A percentile compares a stretch with the other conserved stretches of the same genome.
These are phyloP conservation scores for Thalpophila matura DNA, from an alignment of 2,888 invertebrate species.

Conservation along the genomic window DNA sequence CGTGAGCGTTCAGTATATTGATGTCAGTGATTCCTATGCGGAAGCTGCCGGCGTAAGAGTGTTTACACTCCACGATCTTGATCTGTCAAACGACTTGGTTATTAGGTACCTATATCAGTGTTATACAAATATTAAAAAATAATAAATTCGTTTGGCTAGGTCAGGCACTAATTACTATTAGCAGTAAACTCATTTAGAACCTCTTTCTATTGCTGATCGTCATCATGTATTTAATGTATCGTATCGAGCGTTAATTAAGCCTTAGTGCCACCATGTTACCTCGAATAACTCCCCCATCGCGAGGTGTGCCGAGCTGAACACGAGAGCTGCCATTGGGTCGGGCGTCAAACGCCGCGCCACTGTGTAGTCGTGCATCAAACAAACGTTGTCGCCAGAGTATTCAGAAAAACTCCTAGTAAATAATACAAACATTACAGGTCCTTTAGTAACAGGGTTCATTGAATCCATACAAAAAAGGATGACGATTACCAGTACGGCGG, in stretches of 20 bases:
- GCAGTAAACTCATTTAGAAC: neutral
- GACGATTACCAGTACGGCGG: constrained; percentile 82
- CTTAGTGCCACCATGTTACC: constrained; percentile 67
- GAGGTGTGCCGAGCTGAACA: constrained; percentile 94
- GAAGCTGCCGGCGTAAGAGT: constrained; percentile 93
- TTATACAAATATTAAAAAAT: no score
- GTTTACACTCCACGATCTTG: constrained; percentile 91
- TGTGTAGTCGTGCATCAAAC: constrained; percentile 92
- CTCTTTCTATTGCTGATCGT: neutral
- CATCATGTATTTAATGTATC: no score
- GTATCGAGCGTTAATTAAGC: no score
- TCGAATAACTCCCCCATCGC: constrained; percentile 95
- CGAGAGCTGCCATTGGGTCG: constrained; percentile 85
- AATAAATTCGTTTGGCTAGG: no score
- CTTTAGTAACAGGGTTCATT: neutral
- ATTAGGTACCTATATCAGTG: neutral
- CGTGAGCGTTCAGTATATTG: constrained; percentile 91
- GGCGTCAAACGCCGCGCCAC: constrained; percentile 91
- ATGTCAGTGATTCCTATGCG: constrained; percentile 95
- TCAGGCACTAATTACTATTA: neutral
- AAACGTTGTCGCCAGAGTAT: constrained; percentile 93
- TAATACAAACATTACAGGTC: neutral
- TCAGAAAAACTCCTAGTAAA: constrained; percentile 90
- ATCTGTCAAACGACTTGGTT: constrained; percentile 70
- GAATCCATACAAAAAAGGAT: neutral